Evolutionary conservation across 2,888 invertebrate species (phyloP), one percentile per base, ranked within the genome.

Genomic region (Ichneumoninae sp.): DNA sequence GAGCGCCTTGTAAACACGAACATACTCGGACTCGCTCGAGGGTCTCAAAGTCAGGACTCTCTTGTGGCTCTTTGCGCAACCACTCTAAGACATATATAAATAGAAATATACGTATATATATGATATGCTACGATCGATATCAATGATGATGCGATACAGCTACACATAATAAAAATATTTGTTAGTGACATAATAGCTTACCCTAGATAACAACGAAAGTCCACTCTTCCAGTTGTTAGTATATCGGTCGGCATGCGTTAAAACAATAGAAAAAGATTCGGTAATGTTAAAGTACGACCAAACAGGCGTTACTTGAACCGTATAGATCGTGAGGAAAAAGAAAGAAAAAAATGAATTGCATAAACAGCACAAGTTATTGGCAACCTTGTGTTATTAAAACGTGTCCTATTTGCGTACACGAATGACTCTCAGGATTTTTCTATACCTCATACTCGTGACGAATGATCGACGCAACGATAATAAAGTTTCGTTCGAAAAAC

Each of bases 161-260:
- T 44, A 52, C 33, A 57, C 40, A 52, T 65, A 78, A 33, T 57
- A 69, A 68, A 60, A 52, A 36, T 8, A 50, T 74, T 63, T 50
- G 77, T 54, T 22, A 79, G n/a, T 77, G 26, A 79, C 47, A 47
- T 70, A 65, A 79, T 66, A 81, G 88, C 92, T 93, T 92, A 93
- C 93, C 93, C 92, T 92, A 91, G 92, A 92, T 87, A 93, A 91
- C 89, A 92, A 92, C 85, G 92, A 88, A 91, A 90, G 89, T 91
- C 92, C 92, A 90, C 90, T 90, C 93, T 93, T 93, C 92, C 91
- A 92, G 91, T 92, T 91, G 92, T 92, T 92, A 92, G 90, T 90
- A 91, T 92, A 89, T 88, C 87, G 90, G 90, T 91, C 88, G 89
- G 92, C 91, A 92, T 92, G 92, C 92, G 90, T 91, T 89, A 84